Base-by-base conservation (phyloP, 1,140 invertebrate species). In the Colletes latitarsis region DNA sequence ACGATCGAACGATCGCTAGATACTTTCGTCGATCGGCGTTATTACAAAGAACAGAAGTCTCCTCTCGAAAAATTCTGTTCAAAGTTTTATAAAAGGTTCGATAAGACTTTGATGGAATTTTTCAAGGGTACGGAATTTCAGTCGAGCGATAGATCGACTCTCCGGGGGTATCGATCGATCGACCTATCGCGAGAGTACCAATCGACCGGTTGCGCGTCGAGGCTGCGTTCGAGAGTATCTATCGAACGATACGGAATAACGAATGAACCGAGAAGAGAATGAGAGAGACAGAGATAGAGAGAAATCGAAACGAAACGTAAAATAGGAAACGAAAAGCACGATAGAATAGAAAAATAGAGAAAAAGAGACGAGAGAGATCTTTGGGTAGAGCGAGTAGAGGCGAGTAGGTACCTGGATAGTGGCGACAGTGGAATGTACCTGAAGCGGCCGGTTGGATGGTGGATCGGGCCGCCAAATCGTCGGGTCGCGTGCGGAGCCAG, bases 391-490 rank as follows among this genome's bases (percentile, higher is more conserved):
- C 93, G 93, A 94, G 93, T 93, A 94, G 93, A 93, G 93, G 93
- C 92, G 92, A 93, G 91, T 93, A 94, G 93, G 93, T 94, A 95
- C 94, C 95, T 95, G 94, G 94, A 94, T 92, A 95, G 94, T 93
- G 95, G 95, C 92, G 95, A 95, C 93, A 95, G 94, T 93, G 95
- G 94, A 94, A 94, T 95, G 94, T 96, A 98, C 97, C 97, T 98
- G 95, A 98, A 98, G 93, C 98, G 96, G 88, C 97, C 97, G 88
- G 97, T 97, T 63, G 97, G 96, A 93, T 98, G 97, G 94, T 98
- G 97, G 91, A 99, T 98, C 88, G 97, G 98, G 93, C 97, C 98
- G 93, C 97, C 97, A 94, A 97, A 98, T 87, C 97, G 95, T 80
- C 97, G 94, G 90, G 95, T 94, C 89, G 96, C 94, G 90, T 97